phyloP scores from a whole-genome alignment of 2,888 invertebrate species.

The Oxyscelio sp. region DNA sequence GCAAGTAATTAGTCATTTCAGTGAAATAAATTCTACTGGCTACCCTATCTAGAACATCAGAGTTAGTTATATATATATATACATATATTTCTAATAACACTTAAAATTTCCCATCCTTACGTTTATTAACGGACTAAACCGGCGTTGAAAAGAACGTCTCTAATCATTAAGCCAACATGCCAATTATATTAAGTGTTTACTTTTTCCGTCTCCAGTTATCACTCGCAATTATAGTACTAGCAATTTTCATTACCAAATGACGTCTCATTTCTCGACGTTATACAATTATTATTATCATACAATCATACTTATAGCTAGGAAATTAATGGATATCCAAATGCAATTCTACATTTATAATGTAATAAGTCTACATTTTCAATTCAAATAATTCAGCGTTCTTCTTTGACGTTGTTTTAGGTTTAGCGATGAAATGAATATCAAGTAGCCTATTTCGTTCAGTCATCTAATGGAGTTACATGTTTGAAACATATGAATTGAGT shows the following conservation, averaged over 20 bases:
- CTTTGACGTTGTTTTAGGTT: conserved; percentile 14
- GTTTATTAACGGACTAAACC: neutral
- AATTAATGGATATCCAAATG: conserved; percentile 19
- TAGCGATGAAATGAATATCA: conserved; percentile 45
- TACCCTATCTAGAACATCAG: too few relatives aligned
- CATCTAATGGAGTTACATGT: conserved; percentile 36
- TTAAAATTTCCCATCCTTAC: neutral
- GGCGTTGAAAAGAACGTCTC: neutral
- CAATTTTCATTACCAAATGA: neutral
- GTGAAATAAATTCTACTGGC: too few relatives aligned
- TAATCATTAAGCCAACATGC: neutral
- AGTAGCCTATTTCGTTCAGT: conserved; percentile 28
- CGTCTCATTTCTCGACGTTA: neutral
- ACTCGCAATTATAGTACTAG: neutral
- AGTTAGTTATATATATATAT: too few relatives aligned
- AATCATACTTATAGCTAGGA: neutral
- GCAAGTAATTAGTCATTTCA: too few relatives aligned
- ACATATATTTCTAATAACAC: too few relatives aligned
- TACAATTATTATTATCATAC: neutral
- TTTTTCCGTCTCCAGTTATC: neutral
- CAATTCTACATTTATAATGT: conserved; percentile 31
- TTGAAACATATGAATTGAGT: conserved; percentile 28
- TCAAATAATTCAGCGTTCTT: conserved; percentile 9
- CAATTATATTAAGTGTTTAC: neutral
- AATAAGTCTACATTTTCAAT: conserved; percentile 22